A percentile compares a stretch with the other conserved stretches of the same genome.
These are phyloP conservation scores for Lasiommata megera DNA, from an alignment of 2,888 invertebrate species.

Conservation along the genomic window DNA sequence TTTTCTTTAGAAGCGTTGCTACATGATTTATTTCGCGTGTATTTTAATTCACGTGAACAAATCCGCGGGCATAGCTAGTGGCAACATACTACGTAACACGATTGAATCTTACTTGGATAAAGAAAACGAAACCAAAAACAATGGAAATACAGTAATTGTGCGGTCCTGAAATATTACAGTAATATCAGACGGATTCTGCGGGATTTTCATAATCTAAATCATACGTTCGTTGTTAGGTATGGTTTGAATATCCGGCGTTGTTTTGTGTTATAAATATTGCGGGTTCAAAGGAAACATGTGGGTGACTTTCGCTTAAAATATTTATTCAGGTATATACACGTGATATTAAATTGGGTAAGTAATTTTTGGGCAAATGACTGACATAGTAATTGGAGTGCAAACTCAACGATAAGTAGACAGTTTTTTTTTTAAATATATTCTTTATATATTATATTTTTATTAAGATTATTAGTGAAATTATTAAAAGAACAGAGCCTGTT, in stretches of 20 bases:
- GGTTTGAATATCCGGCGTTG: background rate
- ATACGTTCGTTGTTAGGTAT: background rate
- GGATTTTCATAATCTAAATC: constrained; percentile 18
- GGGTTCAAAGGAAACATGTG: background rate
- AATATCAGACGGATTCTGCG: constrained; percentile 13
- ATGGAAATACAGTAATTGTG: constrained; percentile 9
- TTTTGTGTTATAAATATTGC: background rate
- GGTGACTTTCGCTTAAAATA: background rate
- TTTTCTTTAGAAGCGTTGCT: too few relatives aligned
- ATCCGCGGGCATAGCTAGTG: too few relatives aligned
- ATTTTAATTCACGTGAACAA: too few relatives aligned
- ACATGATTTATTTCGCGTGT: too few relatives aligned
- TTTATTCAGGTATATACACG: background rate
- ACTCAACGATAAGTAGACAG: too few relatives aligned
- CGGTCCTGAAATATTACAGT: constrained; percentile 14
- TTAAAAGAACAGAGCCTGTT: too few relatives aligned
- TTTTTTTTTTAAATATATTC: too few relatives aligned
- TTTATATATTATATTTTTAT: too few relatives aligned
- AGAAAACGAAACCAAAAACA: constrained; percentile 13
- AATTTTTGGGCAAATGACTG: background rate
- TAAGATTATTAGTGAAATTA: too few relatives aligned
- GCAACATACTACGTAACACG: background rate
- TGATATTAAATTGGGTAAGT: background rate
- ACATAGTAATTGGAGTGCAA: too few relatives aligned
- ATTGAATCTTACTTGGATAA: background rate